Evolutionary conservation across 1,140 invertebrate genomes (phyloP).

Genomic region (Seison nebaliae): DNA sequence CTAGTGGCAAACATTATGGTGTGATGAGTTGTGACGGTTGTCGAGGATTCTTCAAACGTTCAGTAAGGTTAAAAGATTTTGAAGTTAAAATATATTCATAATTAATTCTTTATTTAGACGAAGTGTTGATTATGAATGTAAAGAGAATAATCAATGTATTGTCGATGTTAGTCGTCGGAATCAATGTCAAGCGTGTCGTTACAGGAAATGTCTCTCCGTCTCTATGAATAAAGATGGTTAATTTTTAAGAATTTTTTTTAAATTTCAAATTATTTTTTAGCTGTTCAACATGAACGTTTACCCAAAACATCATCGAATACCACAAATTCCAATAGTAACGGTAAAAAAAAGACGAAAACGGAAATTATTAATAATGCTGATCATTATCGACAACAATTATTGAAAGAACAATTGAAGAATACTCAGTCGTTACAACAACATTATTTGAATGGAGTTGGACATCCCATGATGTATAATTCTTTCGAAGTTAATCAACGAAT

Average conservation of each 20-base stretch:
- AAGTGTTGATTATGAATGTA: slow-evolving; percentile 68
- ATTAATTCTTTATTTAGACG: slow-evolving; percentile 25
- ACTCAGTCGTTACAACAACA: too few relatives aligned
- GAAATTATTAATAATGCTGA: too few relatives aligned
- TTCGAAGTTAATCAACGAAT: too few relatives aligned
- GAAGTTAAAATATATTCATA: background rate
- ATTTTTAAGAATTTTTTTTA: slow-evolving; percentile 18
- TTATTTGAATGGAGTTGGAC: too few relatives aligned
- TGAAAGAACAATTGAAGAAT: too few relatives aligned
- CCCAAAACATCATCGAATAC: too few relatives aligned
- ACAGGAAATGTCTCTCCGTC: slow-evolving; percentile 62
- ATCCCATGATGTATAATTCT: too few relatives aligned
- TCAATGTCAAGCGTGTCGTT: slow-evolving; percentile 75
- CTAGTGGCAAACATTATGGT: slow-evolving; percentile 28
- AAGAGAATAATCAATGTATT: slow-evolving; percentile 56
- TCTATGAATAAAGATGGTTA: slow-evolving; percentile 83
- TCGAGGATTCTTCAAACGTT: slow-evolving; percentile 65
- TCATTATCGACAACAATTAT: too few relatives aligned
- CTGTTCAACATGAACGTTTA: too few relatives aligned
- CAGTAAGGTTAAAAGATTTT: slow-evolving; percentile 35
- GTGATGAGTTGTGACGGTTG: slow-evolving; percentile 35
- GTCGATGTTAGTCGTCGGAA: slow-evolving; percentile 69
- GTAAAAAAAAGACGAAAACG: too few relatives aligned
- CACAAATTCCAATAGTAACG: too few relatives aligned
- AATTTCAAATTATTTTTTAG: slow-evolving; percentile 9